Percentiles rank a stretch among this genome's conserved stretches.
These are phyloP conservation scores for Corythaixoides concolor DNA, from an alignment of 2,113 vertebrate species.

Conservation along the genomic window DNA sequence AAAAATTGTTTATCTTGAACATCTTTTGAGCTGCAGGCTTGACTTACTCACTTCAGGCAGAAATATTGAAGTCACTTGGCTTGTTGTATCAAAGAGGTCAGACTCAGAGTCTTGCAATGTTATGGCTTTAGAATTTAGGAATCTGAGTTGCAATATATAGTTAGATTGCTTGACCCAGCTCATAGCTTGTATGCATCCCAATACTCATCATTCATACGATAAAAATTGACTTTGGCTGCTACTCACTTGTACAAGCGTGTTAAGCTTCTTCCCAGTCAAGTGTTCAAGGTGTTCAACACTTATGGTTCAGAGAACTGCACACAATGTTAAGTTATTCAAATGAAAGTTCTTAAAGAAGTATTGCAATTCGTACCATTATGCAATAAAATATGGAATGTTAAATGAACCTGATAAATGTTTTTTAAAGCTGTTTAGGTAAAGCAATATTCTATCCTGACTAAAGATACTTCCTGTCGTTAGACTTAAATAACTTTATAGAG, in stretches of 20 bases:
- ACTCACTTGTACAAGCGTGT: neutral
- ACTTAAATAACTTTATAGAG: neutral
- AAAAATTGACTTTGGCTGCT: neutral
- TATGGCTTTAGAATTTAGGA: neutral
- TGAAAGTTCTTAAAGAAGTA: neutral
- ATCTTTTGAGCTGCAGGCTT: neutral
- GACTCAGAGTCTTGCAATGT: neutral
- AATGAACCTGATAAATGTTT: neutral
- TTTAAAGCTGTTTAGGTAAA: slow-evolving; percentile 3
- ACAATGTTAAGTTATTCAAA: slow-evolving; percentile 12
- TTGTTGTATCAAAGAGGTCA: neutral
- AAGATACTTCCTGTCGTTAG: neutral
- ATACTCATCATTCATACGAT: neutral
- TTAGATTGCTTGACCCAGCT: neutral
- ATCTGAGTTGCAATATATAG: neutral
- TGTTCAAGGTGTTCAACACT: neutral
- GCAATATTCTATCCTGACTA: neutral
- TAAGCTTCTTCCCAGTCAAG: neutral
- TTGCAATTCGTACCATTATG: neutral
- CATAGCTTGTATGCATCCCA: neutral
- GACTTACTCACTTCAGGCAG: neutral
- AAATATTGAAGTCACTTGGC: neutral
- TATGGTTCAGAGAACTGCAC: neutral
- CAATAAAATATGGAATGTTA: slow-evolving; percentile 3
- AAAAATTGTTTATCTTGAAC: neutral